These are phyloP conservation scores for Troides helena DNA, from an alignment of 2,888 invertebrate species.

Conservation along the genomic window DNA sequence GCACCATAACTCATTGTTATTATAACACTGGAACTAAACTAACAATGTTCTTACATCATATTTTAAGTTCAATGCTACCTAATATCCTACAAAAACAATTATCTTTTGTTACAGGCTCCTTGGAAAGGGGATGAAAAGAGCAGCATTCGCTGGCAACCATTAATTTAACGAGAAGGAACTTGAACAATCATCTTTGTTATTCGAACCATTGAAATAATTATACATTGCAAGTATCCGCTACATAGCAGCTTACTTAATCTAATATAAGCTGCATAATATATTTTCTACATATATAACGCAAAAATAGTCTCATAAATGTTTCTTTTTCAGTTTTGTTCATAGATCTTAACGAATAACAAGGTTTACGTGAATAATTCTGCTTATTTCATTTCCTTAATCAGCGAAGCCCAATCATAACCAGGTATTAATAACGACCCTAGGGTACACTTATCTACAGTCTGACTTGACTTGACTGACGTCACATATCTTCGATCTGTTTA, in stretches of 20 bases:
- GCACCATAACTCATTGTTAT: neutral
- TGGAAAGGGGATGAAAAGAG: constrained; percentile 1
- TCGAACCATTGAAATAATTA: constrained; percentile 4
- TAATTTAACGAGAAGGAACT: constrained; percentile 6
- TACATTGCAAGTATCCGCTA: neutral
- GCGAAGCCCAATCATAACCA: too few species aligned
- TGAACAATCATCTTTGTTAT: constrained; percentile 7
- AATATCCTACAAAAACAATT: constrained; percentile 8
- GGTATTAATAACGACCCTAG: too few species aligned
- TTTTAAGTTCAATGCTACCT: constrained; percentile 1
- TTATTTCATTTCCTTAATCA: too few species aligned
- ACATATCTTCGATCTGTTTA: too few species aligned
- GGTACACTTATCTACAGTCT: too few species aligned
- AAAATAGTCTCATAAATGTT: too few species aligned
- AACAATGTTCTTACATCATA: neutral
- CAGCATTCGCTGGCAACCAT: constrained; percentile 5
- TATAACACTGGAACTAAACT: neutral
- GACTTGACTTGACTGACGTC: too few species aligned
- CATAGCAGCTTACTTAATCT: neutral
- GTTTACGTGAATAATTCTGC: too few species aligned
- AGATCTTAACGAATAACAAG: too few species aligned
- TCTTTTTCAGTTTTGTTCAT: too few species aligned
- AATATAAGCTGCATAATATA: neutral
- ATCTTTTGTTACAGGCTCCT: constrained; percentile 1
- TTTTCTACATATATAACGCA: too few species aligned